Percentiles rank a stretch among this genome's conserved stretches.
Conservation (phyloP, 1,140 invertebrate species). For the Pissodes strobi region DNA sequence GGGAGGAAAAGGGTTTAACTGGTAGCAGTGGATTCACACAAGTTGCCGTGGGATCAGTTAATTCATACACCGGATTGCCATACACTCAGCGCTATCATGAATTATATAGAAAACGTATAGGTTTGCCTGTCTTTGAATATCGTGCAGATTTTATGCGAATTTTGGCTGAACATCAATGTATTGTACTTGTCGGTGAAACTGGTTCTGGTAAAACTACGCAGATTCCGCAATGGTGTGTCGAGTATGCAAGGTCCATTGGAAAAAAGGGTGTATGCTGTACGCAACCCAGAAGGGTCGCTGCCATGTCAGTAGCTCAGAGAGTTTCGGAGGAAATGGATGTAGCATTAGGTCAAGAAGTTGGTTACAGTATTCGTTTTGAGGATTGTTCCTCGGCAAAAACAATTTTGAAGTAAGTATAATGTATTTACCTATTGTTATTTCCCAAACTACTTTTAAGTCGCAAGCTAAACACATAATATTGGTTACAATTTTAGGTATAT, state of each 20-base stretch:
- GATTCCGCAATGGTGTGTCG: constrained; percentile 91
- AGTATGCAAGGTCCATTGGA: constrained; percentile 76
- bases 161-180: constrained; percentile 85
- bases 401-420: constrained; percentile 66
- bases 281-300: constrained; percentile 95
- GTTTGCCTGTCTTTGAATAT: constrained; percentile 97
- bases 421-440: too few relatives aligned
- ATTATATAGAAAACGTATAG: constrained; percentile 84
- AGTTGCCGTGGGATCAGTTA: constrained; percentile 60
- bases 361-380: constrained; percentile 99
- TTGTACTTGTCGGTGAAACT: constrained; percentile 95
- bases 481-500: constrained; percentile 80
- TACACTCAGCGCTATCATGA: constrained; percentile 84
- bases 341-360: constrained; percentile 90
- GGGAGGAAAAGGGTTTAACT: constrained; percentile 47
- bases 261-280: constrained; percentile 94
- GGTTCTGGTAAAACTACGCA: constrained; percentile 98
- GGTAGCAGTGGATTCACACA: constrained; percentile 47
- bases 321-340: constrained; percentile 99
- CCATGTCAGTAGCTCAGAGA: constrained; percentile 97
- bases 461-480: too few relatives aligned
- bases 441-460: too few relatives aligned
- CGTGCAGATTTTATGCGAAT: constrained; percentile 93
- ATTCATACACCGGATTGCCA: constrained; percentile 71
- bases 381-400: constrained; percentile 97